phyloP scores from a whole-genome alignment of 2,797 vertebrate genomes.

The Falco naumanni region DNA sequence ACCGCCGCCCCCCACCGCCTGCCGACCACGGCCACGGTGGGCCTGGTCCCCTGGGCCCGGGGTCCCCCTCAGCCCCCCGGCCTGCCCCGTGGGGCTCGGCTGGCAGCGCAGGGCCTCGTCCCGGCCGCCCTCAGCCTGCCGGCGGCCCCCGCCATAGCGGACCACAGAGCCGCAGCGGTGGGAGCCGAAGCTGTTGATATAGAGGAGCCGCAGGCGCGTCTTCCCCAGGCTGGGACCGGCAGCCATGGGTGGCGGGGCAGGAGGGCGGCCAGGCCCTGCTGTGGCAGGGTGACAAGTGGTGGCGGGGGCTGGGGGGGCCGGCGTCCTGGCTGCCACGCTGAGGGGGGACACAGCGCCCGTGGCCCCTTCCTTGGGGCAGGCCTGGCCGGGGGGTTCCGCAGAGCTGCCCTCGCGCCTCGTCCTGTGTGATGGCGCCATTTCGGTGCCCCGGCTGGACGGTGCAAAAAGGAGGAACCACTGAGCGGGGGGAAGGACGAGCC shows the following conservation, averaged over 20 bases:
- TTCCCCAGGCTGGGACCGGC: neutral
- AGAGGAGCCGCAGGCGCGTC: neutral
- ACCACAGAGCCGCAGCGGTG: conserved; percentile 53
- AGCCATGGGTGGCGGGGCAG: neutral
- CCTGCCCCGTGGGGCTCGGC: neutral
- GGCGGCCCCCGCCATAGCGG: neutral
- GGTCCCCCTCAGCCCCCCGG: rapidly evolving
- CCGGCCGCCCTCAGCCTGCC: rapidly evolving
- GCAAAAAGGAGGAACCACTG: neutral
- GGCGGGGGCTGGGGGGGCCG: rapidly evolving
- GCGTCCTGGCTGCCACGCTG: rapidly evolving
- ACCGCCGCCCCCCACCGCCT: neutral
- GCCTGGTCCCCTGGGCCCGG: rapidly evolving
- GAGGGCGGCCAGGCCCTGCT: rapidly evolving
- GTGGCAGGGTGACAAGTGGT: neutral
- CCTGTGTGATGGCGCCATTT: rapidly evolving
- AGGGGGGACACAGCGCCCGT: rapidly evolving
- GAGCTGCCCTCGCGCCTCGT: neutral
- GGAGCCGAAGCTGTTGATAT: conserved; percentile 66
- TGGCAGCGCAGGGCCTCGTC: neutral
- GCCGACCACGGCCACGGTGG: rapidly evolving
- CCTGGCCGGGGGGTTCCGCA: rapidly evolving
- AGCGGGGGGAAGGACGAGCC: neutral
- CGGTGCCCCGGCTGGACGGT: rapidly evolving
- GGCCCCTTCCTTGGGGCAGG: neutral